Base-by-base conservation (phyloP, 2,113 vertebrate species). In the Herpailurus yagouaroundi region DNA sequence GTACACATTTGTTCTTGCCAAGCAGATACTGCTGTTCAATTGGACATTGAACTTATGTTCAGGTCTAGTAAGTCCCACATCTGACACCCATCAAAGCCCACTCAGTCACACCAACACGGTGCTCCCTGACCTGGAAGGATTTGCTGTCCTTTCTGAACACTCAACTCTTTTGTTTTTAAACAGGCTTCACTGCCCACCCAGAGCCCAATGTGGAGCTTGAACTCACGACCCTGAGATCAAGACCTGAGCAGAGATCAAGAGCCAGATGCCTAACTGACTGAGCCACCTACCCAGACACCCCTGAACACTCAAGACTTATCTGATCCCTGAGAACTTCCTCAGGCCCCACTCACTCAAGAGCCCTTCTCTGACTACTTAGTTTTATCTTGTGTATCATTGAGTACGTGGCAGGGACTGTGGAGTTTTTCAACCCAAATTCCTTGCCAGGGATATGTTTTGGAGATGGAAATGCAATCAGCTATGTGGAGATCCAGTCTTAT, bases 11-110 rank as follows among this genome's bases (percentile, higher is more conserved):
- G 8, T 81, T 96, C n/a, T 7, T 74, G 21, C n/a, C 38, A 31
- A 55, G 74, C 52, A 36, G 45, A 45, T 36, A 31, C 27, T 18
- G 3, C n/a, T 45, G 29, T 33, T 68, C 19, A 69, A 4, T 21
- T 29, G 27, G 38, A n/a, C 19, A 50, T 6, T 55, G 25, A 83
- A 33, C 33, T 96, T 48, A 48, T 27, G 18, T 41, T 88, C 48
- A 69, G 19, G 4, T 48, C n/a, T 2, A 15, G 13, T 31, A 7
- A 25, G 3, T 68, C 57, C 19, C 4, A 1, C 4, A 1, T 29
- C n/a, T 16, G 31, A 23, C 12, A n/a, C 7, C 15, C 13, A 21
- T 0, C 7, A 27, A 88, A 64, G 68, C 45, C 38, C 66, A 8
- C 38, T 18, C 2, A 33, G 18, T 29, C 21, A 66, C 15, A 38